Conservation (phyloP, 1,140 invertebrate genomes). For the Drosophila kanapiae region DNA sequence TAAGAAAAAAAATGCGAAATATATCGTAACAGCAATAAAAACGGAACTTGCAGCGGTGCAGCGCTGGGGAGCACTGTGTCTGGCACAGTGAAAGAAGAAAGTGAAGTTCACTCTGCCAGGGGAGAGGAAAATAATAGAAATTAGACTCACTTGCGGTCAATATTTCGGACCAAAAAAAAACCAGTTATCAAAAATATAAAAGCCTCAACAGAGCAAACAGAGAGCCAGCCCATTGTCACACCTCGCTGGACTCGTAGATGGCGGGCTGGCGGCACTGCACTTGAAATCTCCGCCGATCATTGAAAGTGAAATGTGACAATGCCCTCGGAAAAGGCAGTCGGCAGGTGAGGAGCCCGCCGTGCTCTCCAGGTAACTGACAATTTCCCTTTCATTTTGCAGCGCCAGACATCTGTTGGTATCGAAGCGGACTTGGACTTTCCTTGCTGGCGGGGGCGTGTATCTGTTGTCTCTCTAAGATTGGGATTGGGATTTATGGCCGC, state of each 20-base stretch:
- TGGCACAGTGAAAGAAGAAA: slow-evolving; percentile 82
- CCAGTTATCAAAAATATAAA: slow-evolving; percentile 51
- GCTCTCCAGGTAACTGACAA: slow-evolving; percentile 26
- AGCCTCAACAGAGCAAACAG: slow-evolving; percentile 29
- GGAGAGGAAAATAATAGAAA: slow-evolving; percentile 68
- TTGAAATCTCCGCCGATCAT: slow-evolving; percentile 45
- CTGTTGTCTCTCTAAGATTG: slow-evolving; percentile 6
- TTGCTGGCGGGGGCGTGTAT: slow-evolving; percentile 41
- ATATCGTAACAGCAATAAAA: slow-evolving; percentile 70
- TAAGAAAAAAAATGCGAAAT: slow-evolving; percentile 52
- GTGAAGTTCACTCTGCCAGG: slow-evolving; percentile 64
- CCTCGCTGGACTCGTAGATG: slow-evolving; percentile 24
- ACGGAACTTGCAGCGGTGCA: slow-evolving; percentile 51
- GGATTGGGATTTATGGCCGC: slow-evolving; percentile 20
- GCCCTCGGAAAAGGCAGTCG: slow-evolving; percentile 50
- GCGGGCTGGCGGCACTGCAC: slow-evolving; percentile 15
- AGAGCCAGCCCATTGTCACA: slow-evolving; percentile 63
- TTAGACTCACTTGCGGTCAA: slow-evolving; percentile 76
- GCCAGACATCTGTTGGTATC: slow-evolving; percentile 27
- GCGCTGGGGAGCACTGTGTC: slow-evolving; percentile 27
- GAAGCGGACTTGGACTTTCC: slow-evolving; percentile 33
- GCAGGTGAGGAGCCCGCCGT: slow-evolving; percentile 13
- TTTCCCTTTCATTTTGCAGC: slow-evolving; percentile 74
- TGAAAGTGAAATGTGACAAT: slow-evolving; percentile 82
- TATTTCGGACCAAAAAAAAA: slow-evolving; percentile 36